These are phyloP conservation scores for Erynnis tages DNA, from an alignment of 2,888 invertebrate genomes.

Conservation along the genomic window DNA sequence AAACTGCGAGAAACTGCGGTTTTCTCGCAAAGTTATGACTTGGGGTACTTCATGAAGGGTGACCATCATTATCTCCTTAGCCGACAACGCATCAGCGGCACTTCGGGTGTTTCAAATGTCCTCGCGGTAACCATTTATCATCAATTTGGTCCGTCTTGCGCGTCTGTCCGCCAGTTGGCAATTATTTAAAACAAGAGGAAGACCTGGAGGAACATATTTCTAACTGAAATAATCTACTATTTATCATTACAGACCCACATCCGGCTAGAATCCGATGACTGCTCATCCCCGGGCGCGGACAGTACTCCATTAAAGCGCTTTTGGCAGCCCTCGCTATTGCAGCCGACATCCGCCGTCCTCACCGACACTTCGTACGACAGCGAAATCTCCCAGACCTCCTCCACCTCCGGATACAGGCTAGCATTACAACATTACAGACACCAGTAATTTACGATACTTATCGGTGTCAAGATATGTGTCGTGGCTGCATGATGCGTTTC, in stretches of 20 bases:
- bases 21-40: too few species aligned
- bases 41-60: too few species aligned
- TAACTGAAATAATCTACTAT: too few species aligned
- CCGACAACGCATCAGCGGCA: too few species aligned
- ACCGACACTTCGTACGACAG: slow-evolving; percentile 91
- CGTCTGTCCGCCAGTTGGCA: too few species aligned
- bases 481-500: slow-evolving; percentile 18
- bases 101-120: too few species aligned
- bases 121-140: too few species aligned
- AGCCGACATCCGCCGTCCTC: slow-evolving; percentile 46
- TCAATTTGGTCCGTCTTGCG: too few species aligned
- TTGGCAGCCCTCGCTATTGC: slow-evolving; percentile 41
- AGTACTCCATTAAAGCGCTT: slow-evolving; percentile 57
- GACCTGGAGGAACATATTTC: too few species aligned
- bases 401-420: slow-evolving; percentile 92
- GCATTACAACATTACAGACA: slow-evolving; percentile 39
- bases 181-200: too few species aligned
- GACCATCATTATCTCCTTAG: too few species aligned
- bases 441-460: slow-evolving; percentile 38
- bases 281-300: slow-evolving; percentile 62
- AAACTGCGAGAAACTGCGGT: too few species aligned
- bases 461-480: slow-evolving; percentile 15
- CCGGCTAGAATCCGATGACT: slow-evolving; percentile 65
- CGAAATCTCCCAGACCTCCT: slow-evolving; percentile 91
- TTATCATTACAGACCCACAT: slow-evolving; percentile 40